Base-by-base conservation (phyloP, 1,140 invertebrate species). In the Drosophila teissieri region DNA sequence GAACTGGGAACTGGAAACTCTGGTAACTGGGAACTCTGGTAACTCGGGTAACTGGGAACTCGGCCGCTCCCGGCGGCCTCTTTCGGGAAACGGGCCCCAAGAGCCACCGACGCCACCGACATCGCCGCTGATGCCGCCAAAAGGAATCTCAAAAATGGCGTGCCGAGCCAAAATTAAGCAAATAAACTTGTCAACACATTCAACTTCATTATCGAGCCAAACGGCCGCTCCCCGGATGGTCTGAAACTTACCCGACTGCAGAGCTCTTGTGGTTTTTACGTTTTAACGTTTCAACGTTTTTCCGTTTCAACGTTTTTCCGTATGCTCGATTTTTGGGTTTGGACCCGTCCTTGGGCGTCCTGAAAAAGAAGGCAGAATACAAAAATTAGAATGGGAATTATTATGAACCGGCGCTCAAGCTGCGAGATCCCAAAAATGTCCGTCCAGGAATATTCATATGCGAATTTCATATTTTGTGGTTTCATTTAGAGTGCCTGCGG, bases 181-280 rank as follows among this genome's bases (percentile, higher is more conserved):
- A 82, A 82, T 82, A 73, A 82, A 82, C 80, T 82, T 82, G 80
- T 82, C 80, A 82, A 82, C 80, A 78, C 80, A 82, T 82, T 74
- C 79, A 61, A 82, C 80, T 82, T 82, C 73, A 82, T 82, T 82
- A 82, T 82, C 74, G 79, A 56, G 65, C 49, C 48, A 14, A 11
- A 24, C n/a, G 46, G 44, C 56, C 58, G 58, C 55, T 61, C 65
- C 55, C 54, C 61, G 36, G 36, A 34, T 62, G 57, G 51, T 17
- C 15, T 15, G 36, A 70, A 69, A 77, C 73, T 77, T 69, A 68
- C 73, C 73, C 73, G 73, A 55, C 54, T 44, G 62, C 15, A 36
- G 24, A 22, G 19, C 53, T 75, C 14, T 73, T 75, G 53, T 40
- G 49, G 48, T 46, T 49, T 39, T 34, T 22, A 39, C 40, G 31